Evolutionary conservation across 2,113 vertebrate genomes (phyloP), one percentile per base, ranked within the genome.

Genomic region (Lamprologus tigripictilis): DNA sequence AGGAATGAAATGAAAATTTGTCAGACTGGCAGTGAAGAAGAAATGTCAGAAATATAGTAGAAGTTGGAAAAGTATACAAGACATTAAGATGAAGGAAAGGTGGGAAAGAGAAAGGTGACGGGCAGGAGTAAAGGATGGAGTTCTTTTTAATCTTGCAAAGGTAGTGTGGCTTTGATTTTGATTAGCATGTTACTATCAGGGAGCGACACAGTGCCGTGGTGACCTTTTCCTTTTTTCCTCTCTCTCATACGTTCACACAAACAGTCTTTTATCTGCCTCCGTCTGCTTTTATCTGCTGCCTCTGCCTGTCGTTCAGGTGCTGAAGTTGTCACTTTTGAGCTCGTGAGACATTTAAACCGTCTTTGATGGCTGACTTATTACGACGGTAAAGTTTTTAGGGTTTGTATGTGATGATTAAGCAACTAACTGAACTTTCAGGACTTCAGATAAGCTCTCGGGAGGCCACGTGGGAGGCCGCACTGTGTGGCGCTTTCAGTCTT

Each of bases 401-500:
- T 76, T 40, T 47, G 54, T n/a, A 26, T 58, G 55, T 28, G 49
- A 86, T 16, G 45, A 71, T 86, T 61, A 7, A 57, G 53, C 79
- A 7, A 11, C 51, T 66, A 11, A 84, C 16, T 58, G 82, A 87
- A 76, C 84, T 84, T 86, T 37, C 76, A 57, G 66, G 42, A 14
- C 37, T 33, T 4, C 54, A 13, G 88, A 66, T 8, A 23, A 82
- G 17, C 73, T 3, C 9, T 1, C 35, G 2, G 40, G 78, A 90
- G 55, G 42, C 89, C 17, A n/a, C 33, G 7, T 95, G 2, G 53
- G 78, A 90, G 45, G 37, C 90, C 8, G 21, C 82, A 7, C 96
- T 96, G 96, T 93, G 96, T 96, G 96, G 96, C 96, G 95, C 96
- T 96, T 96, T 96, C 96, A 97, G 96, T 97, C 96, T 97, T 97